A percentile compares a stretch with the other conserved stretches of the same genome.
Evolutionary conservation across 2,797 vertebrate genomes (phyloP).

Genomic region (Denticeps clupeoides): DNA sequence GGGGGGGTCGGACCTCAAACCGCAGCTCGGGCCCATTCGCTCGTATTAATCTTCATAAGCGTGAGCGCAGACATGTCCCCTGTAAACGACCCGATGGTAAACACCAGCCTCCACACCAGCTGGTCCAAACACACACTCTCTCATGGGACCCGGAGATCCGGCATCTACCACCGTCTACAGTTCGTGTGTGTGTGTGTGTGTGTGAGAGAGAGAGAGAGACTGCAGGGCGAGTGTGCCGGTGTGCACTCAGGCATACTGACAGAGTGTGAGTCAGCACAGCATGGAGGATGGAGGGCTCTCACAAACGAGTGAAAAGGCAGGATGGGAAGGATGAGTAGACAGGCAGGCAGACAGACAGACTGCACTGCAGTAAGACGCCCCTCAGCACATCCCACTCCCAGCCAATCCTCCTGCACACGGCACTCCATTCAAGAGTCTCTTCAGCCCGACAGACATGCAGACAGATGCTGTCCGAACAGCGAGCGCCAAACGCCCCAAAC

Average conservation of each 20-base stretch:
- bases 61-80: not conserved
- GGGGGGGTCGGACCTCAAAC: too few relatives aligned
- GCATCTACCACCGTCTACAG: too few relatives aligned
- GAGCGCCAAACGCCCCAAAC: not conserved
- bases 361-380: constrained; percentile 3
- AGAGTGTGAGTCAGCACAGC: constrained; percentile 14
- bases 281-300: not conserved
- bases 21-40: too few relatives aligned
- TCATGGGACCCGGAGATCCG: too few relatives aligned
- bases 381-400: not conserved
- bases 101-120: not conserved
- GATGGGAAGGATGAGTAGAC: not conserved
- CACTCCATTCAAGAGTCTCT: not conserved
- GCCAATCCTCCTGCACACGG: not conserved
- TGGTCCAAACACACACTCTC: not conserved
- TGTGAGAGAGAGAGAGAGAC: not conserved
- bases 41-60: too few relatives aligned
- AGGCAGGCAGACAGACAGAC: constrained; percentile 7
- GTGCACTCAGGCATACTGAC: constrained; percentile 7
- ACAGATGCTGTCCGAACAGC: not conserved
- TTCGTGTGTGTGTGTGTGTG: not conserved
- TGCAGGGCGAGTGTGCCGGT: not conserved
- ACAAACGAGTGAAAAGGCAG: not conserved
- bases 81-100: not conserved
- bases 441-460: not conserved